Evolutionary conservation across 1,140 invertebrate genomes (phyloP), one percentile per base, ranked within the genome.

Genomic region (Nasonia giraulti): DNA sequence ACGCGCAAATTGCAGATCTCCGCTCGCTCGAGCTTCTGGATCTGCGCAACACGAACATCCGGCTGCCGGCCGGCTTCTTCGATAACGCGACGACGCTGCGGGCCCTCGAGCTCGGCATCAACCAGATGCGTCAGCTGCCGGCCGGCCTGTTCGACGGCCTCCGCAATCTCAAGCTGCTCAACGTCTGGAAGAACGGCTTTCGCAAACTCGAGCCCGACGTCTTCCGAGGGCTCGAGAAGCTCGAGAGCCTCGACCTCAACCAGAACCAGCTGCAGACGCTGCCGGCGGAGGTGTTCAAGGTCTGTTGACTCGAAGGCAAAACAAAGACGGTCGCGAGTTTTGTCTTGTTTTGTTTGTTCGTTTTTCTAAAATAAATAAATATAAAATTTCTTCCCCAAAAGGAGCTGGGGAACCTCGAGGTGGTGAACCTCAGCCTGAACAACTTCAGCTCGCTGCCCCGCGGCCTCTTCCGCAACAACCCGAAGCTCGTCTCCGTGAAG

Each of bases 131-230:
- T 8, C 91, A 93, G 87, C 89, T 96, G 84, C 93, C 94, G 10
- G 91, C 92, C 4, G 94, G 94, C 17, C 90, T 95, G 62, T 96
- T 96, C 87, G 91, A 93, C 74, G 94, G 95, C 89, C 92, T 95
- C 84, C 91, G 92, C 23, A 93, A 93, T 75, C 88, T 96, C 74
- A 91, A 92, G 86, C 93, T 94, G 78, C 88, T 96, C 47, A 95
- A 95, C 86, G 89, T 96, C 55, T 95, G 95, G 95, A 94, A 94
- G 87, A 96, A 95, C 87, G 93, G 94, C 83, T 89, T 96, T 71
- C 92, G 92, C 17, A 94, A 94, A 90, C 92, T 96, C 14, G 93
- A 94, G 3, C 92, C 94, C 84, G 93, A 94, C 55, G 92, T 94
- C 75, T 96, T 96, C 86, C 92, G 93, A 33, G 94, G 94, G 40